Evolutionary conservation across 2,888 invertebrate genomes (phyloP).

Genomic region (Orthosia gothica): DNA sequence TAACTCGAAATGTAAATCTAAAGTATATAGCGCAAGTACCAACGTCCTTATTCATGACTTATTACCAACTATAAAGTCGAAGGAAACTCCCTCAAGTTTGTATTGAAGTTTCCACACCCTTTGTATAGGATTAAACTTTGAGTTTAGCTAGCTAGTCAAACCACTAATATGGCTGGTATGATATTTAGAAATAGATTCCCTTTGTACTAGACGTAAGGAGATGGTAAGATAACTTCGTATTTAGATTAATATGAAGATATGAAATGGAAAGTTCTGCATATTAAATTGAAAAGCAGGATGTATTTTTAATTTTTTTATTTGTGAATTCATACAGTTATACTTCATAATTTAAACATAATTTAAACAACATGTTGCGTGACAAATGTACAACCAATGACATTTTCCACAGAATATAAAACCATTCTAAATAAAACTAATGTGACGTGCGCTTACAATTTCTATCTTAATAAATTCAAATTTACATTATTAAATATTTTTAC

Average conservation of each 20-base stretch:
- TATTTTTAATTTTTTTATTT: too few species aligned
- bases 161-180: slow-evolving; percentile 48
- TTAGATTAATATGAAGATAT: neutral
- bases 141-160: slow-evolving; percentile 54
- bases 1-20: slow-evolving; percentile 75
- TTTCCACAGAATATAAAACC: too few species aligned
- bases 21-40: slow-evolving; percentile 77
- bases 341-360: too few species aligned
- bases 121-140: slow-evolving; percentile 73
- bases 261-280: too few species aligned
- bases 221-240: neutral
- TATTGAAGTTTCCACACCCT: slow-evolving; percentile 69
- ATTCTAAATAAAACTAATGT: too few species aligned
- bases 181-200: slow-evolving; percentile 11
- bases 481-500: too few species aligned
- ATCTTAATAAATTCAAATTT: too few species aligned
- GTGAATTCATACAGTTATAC: too few species aligned
- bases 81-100: slow-evolving; percentile 72
- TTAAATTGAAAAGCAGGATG: too few species aligned
- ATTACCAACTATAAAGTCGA: slow-evolving; percentile 57
- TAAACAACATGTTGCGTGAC: too few species aligned
- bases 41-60: slow-evolving; percentile 70
- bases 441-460: too few species aligned
- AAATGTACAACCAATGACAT: too few species aligned
- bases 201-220: neutral